Base-by-base conservation (phyloP, 2,888 invertebrate genomes). In the Helobdella robusta region DNA sequence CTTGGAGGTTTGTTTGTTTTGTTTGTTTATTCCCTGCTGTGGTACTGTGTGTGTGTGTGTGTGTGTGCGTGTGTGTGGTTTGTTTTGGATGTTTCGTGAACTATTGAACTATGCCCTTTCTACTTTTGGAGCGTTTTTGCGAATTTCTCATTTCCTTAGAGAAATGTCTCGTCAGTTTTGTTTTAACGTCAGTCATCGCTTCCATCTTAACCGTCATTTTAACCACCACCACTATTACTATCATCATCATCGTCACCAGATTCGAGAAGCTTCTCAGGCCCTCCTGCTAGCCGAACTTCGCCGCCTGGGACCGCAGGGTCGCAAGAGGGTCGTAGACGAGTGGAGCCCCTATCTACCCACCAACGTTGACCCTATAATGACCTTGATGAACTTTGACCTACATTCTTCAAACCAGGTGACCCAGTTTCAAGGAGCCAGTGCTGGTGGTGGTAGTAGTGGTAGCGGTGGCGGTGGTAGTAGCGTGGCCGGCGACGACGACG, bases 321-420 rank as follows among this genome's bases (percentile, higher is more conserved):
- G 97, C 23, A 91, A 94, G 79, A 84, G 86, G 0, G 81, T 98
- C 25, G 91, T 98, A 0, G 94, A 97, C 79, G 87, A 87, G 74
- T 98, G 98, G 98, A 88, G 93, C 0, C 91, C 92, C 69, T 95
- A 88, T 82, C 82, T 98, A 25, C 97, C 95, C 0, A 85, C 89
- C 8, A 76, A 80, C 48, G 76, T 81, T 15, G 81, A 82, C 61
- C 78, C 80, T 8, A 72, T 77, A 1, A 72, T 79, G n/a, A 80
- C 80, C 66, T 75, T 80, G 59, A 75, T 81, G 68, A 76, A 75
- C 48, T 25, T 50, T 1, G 62, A 62, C 59, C 74, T 74, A 30
- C 59, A 67, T 18, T 52, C 25, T 4, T 28, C 30, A n/a, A n/a
- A 28, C 11, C 56, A 56, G 28, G 44, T 40, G 11, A 15, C 44